A percentile compares a stretch with the other conserved stretches of the same genome.
phyloP scores from a whole-genome alignment of 2,888 invertebrate genomes.

The Matsumyia berberina region DNA sequence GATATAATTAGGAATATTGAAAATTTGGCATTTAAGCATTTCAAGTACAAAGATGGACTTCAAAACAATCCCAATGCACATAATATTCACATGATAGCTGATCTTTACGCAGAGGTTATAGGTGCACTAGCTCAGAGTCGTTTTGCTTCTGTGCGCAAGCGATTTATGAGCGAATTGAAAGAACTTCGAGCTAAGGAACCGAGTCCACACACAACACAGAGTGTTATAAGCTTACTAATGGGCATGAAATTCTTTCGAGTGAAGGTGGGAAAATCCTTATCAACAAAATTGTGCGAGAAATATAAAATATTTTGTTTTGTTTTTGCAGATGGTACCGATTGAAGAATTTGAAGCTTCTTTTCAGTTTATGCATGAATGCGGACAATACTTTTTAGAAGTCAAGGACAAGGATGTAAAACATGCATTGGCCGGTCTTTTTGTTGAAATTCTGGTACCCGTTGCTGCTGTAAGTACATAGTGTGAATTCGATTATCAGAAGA shows the following conservation, averaged over 20 bases:
- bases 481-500: no score
- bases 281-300: not conserved
- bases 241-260: conserved; percentile 99
- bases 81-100: conserved; percentile 98
- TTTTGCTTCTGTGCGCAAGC: conserved; percentile 94
- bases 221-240: conserved; percentile 98
- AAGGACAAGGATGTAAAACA: conserved; percentile 99
- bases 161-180: conserved; percentile 96
- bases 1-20: conserved; percentile 97
- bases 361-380: conserved; percentile 99
- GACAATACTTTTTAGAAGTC: conserved; percentile 98
- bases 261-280: conserved; percentile 82
- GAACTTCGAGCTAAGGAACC: conserved; percentile 91
- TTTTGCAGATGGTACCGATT: conserved; percentile 95
- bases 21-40: conserved; percentile 97
- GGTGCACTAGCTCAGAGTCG: conserved; percentile 97
- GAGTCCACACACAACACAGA: conserved; percentile 95
- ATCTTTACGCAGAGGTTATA: conserved; percentile 98
- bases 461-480: conserved; percentile 91
- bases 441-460: conserved; percentile 99
- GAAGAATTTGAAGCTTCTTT: conserved; percentile 99
- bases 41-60: conserved; percentile 98
- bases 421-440: conserved; percentile 98
- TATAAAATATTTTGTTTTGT: conserved; percentile 12
- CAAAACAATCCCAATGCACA: conserved; percentile 97